Evolutionary conservation across 2,888 invertebrate genomes (phyloP).

Genomic region (Hypsopygia costalis): DNA sequence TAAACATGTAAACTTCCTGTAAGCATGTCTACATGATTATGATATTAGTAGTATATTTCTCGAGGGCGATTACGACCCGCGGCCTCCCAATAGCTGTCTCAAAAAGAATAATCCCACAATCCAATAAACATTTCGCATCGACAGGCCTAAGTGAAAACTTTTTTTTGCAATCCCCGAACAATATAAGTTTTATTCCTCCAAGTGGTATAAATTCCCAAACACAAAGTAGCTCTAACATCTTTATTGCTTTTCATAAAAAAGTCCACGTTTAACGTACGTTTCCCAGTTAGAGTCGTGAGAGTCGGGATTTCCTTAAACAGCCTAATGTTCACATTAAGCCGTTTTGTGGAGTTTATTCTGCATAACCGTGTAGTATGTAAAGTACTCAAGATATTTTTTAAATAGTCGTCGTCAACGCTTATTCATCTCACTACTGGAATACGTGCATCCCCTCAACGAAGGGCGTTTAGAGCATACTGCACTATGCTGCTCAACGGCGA

Average conservation of each 20-base stretch:
- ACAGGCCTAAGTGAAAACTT: slow-evolving; percentile 75
- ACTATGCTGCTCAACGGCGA: no score
- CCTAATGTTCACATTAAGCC: background rate
- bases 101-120: slow-evolving; percentile 69
- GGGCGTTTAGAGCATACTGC: no score
- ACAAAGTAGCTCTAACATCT: slow-evolving; percentile 78
- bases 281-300: slow-evolving; percentile 47
- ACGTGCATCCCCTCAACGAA: no score
- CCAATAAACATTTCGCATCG: slow-evolving; percentile 74
- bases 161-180: slow-evolving; percentile 72
- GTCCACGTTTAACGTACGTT: slow-evolving; percentile 42
- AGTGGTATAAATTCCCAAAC: slow-evolving; percentile 77
- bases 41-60: no score
- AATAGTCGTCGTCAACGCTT: no score
- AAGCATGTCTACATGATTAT: no score
- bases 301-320: slow-evolving; percentile 40
- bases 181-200: slow-evolving; percentile 77
- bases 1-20: no score
- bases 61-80: no score
- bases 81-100: slow-evolving; percentile 38
- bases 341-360: background rate
- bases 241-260: slow-evolving; percentile 32
- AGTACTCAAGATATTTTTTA: no score
- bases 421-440: no score
- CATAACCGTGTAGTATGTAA: background rate